Evolutionary conservation across 2,113 vertebrate species (phyloP), one percentile per base, ranked within the genome.

Genomic region (Corvus moneduloides): DNA sequence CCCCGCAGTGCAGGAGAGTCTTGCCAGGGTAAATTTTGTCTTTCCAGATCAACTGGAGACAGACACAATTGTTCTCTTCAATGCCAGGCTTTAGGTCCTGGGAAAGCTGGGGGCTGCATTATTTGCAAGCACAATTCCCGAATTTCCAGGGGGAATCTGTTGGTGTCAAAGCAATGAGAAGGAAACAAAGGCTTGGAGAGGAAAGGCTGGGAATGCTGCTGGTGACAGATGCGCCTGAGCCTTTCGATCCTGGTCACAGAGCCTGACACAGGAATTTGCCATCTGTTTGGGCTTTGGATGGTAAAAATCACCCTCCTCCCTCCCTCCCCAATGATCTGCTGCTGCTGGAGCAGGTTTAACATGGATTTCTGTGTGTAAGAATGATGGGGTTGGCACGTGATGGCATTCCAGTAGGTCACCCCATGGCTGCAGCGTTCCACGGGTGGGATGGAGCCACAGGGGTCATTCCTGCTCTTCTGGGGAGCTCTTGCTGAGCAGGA

Each of bases 121-220:
- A 91, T 95, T 73, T 92, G 67, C 62, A 48, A 87, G 49, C 90
- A 85, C 94, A 96, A 78, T 94, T 94, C 88, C 85, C 30, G 90
- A 37, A 69, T 92, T 96, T 96, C 95, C 87, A 62, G 80, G 9
- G 93, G 93, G 90, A 90, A 80, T 94, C 76, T 59, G 20, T 23
- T 86, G 89, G 89, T 96, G 73, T 93, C 66, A 82, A 89, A 93
- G 95, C 86, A 92, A 74, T 33, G 81, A 72, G 82, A 93, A 92
- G 71, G 39, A 89, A 95, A 96, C 90, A 95, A 96, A 96, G 55
- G 77, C 77, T 78, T 37, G 59, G 78, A 93, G 71, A 69, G 90
- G 43, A 89, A 74, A 86, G 73, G 8, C 68, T 52, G 69, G 84
- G 94, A 88, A 92, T 77, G 66, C 33, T 66, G 55, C 16, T 93